phyloP scores from a whole-genome alignment of 2,888 invertebrate species.

The Dinocampus coccinellae region DNA sequence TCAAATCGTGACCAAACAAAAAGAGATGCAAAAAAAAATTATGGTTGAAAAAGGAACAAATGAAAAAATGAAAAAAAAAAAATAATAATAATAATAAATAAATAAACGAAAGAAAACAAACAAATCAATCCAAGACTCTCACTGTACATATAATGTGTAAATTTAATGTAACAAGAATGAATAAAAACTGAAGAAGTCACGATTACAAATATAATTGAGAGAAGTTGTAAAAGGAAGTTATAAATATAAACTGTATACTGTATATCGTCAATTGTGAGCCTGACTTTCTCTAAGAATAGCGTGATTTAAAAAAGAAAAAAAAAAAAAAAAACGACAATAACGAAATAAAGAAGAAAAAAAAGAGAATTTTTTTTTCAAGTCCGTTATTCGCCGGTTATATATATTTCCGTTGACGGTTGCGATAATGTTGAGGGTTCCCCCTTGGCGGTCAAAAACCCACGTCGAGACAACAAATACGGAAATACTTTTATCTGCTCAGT shows the following conservation, averaged over 20 bases:
- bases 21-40: no score
- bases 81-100: no score
- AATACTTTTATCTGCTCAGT: neutral
- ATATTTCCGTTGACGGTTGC: neutral
- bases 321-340: neutral
- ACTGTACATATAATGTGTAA: no score
- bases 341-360: neutral
- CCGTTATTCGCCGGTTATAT: neutral
- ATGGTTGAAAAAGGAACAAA: no score
- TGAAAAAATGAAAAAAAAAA: no score
- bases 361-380: neutral
- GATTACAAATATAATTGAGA: neutral
- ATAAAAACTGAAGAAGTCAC: neutral
- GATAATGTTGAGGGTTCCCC: neutral
- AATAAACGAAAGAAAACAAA: no score
- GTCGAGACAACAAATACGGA: conserved; percentile 16
- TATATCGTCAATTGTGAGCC: neutral
- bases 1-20: no score
- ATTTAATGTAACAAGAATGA: no score
- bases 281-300: neutral
- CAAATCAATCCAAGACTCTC: no score
- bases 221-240: neutral
- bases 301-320: neutral
- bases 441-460: conserved; percentile 21
- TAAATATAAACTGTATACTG: neutral